phyloP scores from a whole-genome alignment of 2,113 vertebrate species.

The Triplophysa siluroides region DNA sequence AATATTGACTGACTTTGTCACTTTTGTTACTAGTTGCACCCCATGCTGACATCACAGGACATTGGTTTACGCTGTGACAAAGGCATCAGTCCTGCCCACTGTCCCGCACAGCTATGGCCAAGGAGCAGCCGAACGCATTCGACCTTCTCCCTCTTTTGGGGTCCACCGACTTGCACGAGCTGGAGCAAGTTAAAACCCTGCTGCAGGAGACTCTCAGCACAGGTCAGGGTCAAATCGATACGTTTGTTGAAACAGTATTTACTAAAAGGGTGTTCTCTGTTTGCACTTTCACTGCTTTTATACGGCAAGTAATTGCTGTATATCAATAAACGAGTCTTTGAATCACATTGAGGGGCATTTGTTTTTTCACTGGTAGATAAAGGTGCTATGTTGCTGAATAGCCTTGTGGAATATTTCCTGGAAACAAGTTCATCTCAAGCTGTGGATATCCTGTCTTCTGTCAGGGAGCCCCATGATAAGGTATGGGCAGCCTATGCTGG shows the following conservation, averaged over 20 bases:
- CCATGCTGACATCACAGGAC: slow-evolving; percentile 51
- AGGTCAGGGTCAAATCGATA: slow-evolving; percentile 70
- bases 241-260: neutral
- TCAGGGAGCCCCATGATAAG: slow-evolving; percentile 96
- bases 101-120: slow-evolving; percentile 77
- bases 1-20: neutral
- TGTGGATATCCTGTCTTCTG: slow-evolving; percentile 84
- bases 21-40: slow-evolving; percentile 33
- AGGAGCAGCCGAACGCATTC: slow-evolving; percentile 77
- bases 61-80: slow-evolving; percentile 48
- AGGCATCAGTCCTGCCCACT: slow-evolving; percentile 44
- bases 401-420: slow-evolving; percentile 90
- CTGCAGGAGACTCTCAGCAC: slow-evolving; percentile 86
- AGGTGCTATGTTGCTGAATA: slow-evolving; percentile 85
- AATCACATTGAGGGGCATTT: neutral
- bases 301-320: neutral
- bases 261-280: neutral
- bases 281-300: neutral
- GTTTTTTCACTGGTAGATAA: slow-evolving; percentile 75
- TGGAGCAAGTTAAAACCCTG: slow-evolving; percentile 79
- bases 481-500: slow-evolving; percentile 61
- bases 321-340: neutral
- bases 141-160: slow-evolving; percentile 92
- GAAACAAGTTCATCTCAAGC: slow-evolving; percentile 86
- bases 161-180: slow-evolving; percentile 83